Base-by-base conservation (phyloP, 2,797 vertebrate species). In the Chaetodon trifasciatus region DNA sequence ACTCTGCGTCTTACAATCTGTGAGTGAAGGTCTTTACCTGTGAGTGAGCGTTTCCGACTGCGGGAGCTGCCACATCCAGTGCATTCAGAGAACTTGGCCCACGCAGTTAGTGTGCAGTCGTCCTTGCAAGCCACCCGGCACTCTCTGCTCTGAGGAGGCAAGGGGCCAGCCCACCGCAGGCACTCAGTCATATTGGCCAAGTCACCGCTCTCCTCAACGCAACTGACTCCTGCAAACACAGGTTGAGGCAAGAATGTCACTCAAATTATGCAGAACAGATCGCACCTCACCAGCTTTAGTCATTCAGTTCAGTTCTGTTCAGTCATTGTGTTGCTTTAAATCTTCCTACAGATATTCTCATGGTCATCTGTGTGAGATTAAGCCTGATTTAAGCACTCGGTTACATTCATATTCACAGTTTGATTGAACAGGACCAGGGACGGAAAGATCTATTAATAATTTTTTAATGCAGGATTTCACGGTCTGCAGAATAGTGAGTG, bases 31-130 rank as follows among this genome's bases (percentile, higher is more conserved):
- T 23, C 8, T 76, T 17, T 95, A 99, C 98, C 98, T 95, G 97
- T 95, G 64, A 98, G 96, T 0, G 96, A 95, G 17, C 98, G 94
- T 40, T 93, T 94, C 61, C 97, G 96, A 9, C 80, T 95, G 28
- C 86, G 93, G 7, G 82, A 90, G 75, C 94, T 89, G 84, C 90
- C 96, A 83, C 98, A 99, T 77, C 93, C 96, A 1, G 83, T 56
- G 76, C 98, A 99, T 0, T 96, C 91, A 0, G 97, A 96, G 82
- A 98, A 99, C 84, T 93, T 97, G 79, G 98, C 98, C 98, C 98
- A 99, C 23, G 96, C 60, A 8, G 96, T 97, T 3, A 99, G 96
- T 0, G 94, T 93, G 91, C 98, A 99, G 93, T 99, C 98, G 1
- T 99, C 97, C 80, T 92, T 96, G 91, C 98, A 99, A 13, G 96